Percentiles rank a stretch among this genome's conserved stretches.
Evolutionary conservation across 2,888 invertebrate species (phyloP).

Genomic region (Hypercompe scribonia): DNA sequence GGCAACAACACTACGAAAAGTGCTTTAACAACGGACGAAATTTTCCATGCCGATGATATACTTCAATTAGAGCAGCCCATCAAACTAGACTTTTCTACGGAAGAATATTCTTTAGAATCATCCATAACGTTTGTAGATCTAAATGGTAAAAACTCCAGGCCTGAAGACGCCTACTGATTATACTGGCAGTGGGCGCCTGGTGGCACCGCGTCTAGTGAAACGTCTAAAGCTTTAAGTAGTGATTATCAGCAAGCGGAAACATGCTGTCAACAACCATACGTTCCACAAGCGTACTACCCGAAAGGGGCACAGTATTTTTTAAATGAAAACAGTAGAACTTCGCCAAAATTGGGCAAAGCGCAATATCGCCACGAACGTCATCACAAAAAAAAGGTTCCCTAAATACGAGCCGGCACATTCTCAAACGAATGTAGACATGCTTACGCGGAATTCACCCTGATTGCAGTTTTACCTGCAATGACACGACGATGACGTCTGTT

Average conservation of each 20-base stretch:
- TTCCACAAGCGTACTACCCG: conserved; percentile 75
- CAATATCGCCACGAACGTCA: conserved; percentile 76
- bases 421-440: conserved; percentile 70
- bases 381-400: conserved; percentile 74
- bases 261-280: conserved; percentile 77
- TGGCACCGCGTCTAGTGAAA: conserved; percentile 84
- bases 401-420: conserved; percentile 75
- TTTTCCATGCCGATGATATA: conserved; percentile 90
- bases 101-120: conserved; percentile 85
- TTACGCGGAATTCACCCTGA: conserved; percentile 76
- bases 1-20: conserved; percentile 73
- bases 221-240: conserved; percentile 81
- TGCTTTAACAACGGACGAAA: conserved; percentile 79
- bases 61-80: conserved; percentile 92
- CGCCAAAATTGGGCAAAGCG: conserved; percentile 35
- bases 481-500: conserved; percentile 53
- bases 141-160: conserved; percentile 90
- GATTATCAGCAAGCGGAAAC: conserved; percentile 75
- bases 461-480: conserved; percentile 71
- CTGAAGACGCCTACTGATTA: conserved; percentile 87
- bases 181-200: conserved; percentile 84
- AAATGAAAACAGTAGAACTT: conserved; percentile 65
- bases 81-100: conserved; percentile 87
- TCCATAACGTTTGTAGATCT: conserved; percentile 90
- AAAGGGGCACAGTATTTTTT: conserved; percentile 79